Evolutionary conservation across 1,140 invertebrate species (phyloP), one percentile per base, ranked within the genome.

Genomic region (Atta cephalotes): DNA sequence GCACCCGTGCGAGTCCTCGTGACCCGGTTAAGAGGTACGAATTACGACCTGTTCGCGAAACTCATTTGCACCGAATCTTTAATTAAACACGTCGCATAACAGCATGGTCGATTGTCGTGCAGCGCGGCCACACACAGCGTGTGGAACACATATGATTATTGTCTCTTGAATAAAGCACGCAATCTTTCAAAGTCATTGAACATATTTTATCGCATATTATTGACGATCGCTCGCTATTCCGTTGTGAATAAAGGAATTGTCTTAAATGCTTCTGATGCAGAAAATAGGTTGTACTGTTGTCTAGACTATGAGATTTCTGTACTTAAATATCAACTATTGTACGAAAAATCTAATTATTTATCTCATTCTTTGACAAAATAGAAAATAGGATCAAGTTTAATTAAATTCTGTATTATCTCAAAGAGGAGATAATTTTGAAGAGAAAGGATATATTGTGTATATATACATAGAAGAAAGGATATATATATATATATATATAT

Each of bases 51-150:
- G 68, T 80, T 80, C 77, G 90, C 31, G 74, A 92, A 93, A 90
- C 90, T 92, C 89, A 88, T 93, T 92, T 88, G 35, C 86, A 86
- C 66, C 89, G 89, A 88, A 71, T 93, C 89, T 90, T 87, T 90
- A 92, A 93, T 92, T 91, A 92, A 91, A 90, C 87, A 80, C 81
- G 51, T 88, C 66, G 35, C 78, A 31, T 53, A 82, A 84, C 85
- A 87, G 68, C 53, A 58, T 45, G 58, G 66, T 31, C 85, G 60
- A 90, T 90, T 87, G 84, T 84, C 58, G 53, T 25, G 58, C 65
- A 28, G 31, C 70, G 31, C 72, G 56, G 31, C 25, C 56, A 4
- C 39, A 49, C 25, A 31, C 28, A 5, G n/a, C 39, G n/a, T 28
- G 18, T 21, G 25, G 18, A 58, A 56, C 53, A 63, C 12, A n/a